Conservation (phyloP, 2,888 invertebrate genomes). For the Drosophila yooni region DNA sequence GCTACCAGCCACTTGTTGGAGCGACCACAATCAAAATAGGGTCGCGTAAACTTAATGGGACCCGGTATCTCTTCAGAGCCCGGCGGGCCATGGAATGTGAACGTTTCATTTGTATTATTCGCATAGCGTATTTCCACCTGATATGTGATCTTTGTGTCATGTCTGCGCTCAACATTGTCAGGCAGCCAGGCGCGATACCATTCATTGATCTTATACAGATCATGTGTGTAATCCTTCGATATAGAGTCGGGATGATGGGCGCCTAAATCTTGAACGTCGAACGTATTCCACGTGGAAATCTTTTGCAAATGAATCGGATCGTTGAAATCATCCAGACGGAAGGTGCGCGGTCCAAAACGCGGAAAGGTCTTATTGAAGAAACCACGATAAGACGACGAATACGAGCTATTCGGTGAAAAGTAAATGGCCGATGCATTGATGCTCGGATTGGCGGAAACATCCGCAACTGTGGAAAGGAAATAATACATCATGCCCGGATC, state of each 20-base stretch:
- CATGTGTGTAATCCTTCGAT: conserved; percentile 95
- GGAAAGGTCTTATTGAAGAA: conserved; percentile 98
- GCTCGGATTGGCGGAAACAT: conserved; percentile 95
- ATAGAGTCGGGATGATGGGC: conserved; percentile 92
- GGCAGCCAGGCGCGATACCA: conserved; percentile 97
- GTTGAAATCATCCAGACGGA: conserved; percentile 95
- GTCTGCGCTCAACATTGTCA: conserved; percentile 91
- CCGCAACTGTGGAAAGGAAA: conserved; percentile 96
- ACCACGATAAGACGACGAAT: conserved; percentile 96
- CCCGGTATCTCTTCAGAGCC: conserved; percentile 96
- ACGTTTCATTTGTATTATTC: conserved; percentile 98
- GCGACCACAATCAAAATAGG: conserved; percentile 98
- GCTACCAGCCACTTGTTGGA: conserved; percentile 98
- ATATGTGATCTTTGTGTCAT: conserved; percentile 96
- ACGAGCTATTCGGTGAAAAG: conserved; percentile 97
- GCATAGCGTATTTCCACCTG: conserved; percentile 97
- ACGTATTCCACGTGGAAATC: conserved; percentile 97
- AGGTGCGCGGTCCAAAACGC: conserved; percentile 96
- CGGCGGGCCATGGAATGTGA: conserved; percentile 96
- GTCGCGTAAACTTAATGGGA: conserved; percentile 96
- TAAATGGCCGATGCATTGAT: conserved; percentile 97
- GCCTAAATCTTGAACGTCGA: conserved; percentile 93
- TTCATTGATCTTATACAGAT: conserved; percentile 95
- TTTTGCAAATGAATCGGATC: conserved; percentile 98
- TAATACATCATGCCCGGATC: conserved; percentile 99